A percentile compares a stretch with the other conserved stretches of the same genome.
Evolutionary conservation across 2,797 vertebrate species (phyloP).

Genomic region (Synanceia verrucosa): DNA sequence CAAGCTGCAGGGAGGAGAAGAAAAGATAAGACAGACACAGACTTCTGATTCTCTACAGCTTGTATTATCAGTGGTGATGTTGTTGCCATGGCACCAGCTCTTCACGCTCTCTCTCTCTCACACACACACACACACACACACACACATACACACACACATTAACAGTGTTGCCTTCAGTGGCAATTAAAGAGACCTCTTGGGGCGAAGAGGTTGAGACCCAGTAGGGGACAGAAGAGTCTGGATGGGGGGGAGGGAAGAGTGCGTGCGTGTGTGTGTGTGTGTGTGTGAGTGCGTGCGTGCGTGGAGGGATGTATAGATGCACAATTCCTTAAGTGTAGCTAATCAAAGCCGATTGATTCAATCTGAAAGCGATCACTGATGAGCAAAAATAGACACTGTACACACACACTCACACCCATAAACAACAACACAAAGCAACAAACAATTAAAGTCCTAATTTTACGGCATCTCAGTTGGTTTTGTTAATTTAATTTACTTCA

Average conservation of each 20-base stretch:
- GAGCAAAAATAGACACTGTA: constrained; percentile 47
- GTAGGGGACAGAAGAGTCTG: constrained; percentile 7
- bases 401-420: background rate
- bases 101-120: constrained; percentile 51
- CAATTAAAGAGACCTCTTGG: constrained; percentile 64
- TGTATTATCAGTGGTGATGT: constrained; percentile 69
- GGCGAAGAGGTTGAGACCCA: constrained; percentile 32
- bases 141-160: background rate
- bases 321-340: constrained; percentile 19
- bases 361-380: constrained; percentile 29
- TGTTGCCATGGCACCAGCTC: constrained; percentile 82
- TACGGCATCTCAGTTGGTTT: background rate
- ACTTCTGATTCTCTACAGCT: constrained; percentile 37
- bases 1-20: constrained; percentile 23
- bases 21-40: constrained; percentile 30
- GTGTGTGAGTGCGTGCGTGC: background rate
- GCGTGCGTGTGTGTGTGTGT: background rate
- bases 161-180: constrained; percentile 56
- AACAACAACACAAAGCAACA: background rate
- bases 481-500: background rate
- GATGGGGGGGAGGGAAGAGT: background rate
- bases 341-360: constrained; percentile 63
- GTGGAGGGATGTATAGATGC: background rate
- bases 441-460: background rate
- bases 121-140: background rate